These are phyloP conservation scores for Xanthorhoe spadicearia DNA, from an alignment of 2,888 invertebrate genomes.

Conservation along the genomic window DNA sequence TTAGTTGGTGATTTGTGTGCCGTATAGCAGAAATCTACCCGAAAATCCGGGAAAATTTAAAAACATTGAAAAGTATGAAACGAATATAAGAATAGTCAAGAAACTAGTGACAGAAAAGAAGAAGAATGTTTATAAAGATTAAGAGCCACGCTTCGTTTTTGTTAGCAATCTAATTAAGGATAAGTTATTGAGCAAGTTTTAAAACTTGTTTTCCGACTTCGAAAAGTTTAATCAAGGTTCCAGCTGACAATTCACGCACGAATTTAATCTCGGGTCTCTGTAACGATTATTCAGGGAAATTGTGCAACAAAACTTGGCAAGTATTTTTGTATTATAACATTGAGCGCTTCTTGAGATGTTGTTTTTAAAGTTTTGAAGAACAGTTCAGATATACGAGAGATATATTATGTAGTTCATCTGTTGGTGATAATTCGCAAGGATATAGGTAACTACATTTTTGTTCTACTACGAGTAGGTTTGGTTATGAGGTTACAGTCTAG, in stretches of 20 bases:
- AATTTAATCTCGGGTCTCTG: slow-evolving; percentile 34
- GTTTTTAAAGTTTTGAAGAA: slow-evolving; percentile 7
- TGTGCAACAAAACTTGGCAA: slow-evolving; percentile 35
- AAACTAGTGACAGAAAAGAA: slow-evolving; percentile 3
- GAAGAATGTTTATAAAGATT: slow-evolving; percentile 23
- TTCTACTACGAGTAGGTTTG: too few relatives aligned
- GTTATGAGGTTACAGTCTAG: too few relatives aligned
- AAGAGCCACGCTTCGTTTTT: slow-evolving; percentile 25
- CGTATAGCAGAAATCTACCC: not conserved
- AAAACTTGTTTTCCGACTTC: slow-evolving; percentile 35
- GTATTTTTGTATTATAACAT: slow-evolving; percentile 23
- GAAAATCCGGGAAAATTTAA: not conserved
- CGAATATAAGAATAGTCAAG: not conserved
- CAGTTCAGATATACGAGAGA: not conserved
- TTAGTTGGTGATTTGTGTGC: not conserved
- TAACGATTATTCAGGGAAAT: slow-evolving; percentile 32
- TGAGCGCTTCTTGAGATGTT: slow-evolving; percentile 3
- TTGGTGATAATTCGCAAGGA: not conserved
- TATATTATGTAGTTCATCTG: not conserved
- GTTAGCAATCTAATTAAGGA: slow-evolving; percentile 34
- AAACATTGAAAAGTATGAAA: not conserved
- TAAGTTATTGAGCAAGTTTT: slow-evolving; percentile 37
- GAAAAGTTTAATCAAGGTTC: slow-evolving; percentile 40
- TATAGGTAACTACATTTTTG: too few relatives aligned
- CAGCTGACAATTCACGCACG: slow-evolving; percentile 37